phyloP scores from a whole-genome alignment of 1,140 invertebrate genomes.

The Sinonovacula constricta region DNA sequence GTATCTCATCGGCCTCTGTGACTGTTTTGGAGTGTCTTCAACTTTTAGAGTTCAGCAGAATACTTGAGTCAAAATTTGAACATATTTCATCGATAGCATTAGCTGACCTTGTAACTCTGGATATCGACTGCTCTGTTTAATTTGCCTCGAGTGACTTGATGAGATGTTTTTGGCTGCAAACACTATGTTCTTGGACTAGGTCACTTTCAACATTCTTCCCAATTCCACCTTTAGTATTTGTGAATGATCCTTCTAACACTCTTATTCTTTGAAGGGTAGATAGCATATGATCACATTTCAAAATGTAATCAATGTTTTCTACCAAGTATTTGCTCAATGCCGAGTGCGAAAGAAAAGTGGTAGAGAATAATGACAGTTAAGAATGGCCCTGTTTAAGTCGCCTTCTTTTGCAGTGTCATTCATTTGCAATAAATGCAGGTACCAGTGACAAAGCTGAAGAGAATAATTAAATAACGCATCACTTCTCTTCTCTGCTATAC shows the following conservation, averaged over 20 bases:
- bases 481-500: too few species aligned
- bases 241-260: not conserved
- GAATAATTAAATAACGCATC: slow-evolving; percentile 1
- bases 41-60: not conserved
- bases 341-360: not conserved
- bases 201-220: not conserved
- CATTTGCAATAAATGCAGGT: not conserved
- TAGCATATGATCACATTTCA: too few species aligned
- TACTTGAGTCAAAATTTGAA: too few species aligned
- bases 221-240: not conserved
- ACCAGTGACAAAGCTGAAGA: not conserved
- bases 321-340: slow-evolving; percentile 2
- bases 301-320: too few species aligned
- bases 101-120: not conserved
- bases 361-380: not conserved
- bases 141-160: not conserved
- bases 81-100: not conserved
- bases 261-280: too few species aligned
- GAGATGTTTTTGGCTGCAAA: not conserved
- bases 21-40: not conserved
- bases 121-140: not conserved
- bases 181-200: not conserved
- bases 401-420: slow-evolving; percentile 2
- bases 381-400: slow-evolving; percentile 1
- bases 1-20: not conserved